A percentile compares a stretch with the other conserved stretches of the same genome.
These are phyloP conservation scores for Origma solitaria DNA, from an alignment of 2,113 vertebrate genomes.

Conservation along the genomic window DNA sequence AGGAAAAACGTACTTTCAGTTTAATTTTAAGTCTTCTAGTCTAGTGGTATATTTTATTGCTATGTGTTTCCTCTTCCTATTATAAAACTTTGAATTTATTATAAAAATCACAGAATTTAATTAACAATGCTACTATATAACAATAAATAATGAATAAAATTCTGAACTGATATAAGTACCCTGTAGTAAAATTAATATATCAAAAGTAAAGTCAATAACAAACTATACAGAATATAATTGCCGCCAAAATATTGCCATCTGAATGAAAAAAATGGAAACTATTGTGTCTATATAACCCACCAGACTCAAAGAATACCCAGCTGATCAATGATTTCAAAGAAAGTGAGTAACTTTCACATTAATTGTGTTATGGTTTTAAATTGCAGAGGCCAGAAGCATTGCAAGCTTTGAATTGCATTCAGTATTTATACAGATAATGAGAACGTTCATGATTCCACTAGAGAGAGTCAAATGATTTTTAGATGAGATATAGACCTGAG, in stretches of 20 bases:
- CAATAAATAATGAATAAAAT: not conserved
- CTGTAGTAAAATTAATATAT: not conserved
- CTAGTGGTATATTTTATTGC: not conserved
- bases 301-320: not conserved
- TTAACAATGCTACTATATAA: not conserved
- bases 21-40: not conserved
- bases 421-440: slow-evolving; percentile 2
- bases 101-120: not conserved
- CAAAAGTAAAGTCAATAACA: not conserved
- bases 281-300: not conserved
- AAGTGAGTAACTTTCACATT: not conserved
- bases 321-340: not conserved
- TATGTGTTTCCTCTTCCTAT: not conserved
- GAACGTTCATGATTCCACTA: not conserved
- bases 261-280: not conserved
- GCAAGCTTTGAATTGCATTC: not conserved
- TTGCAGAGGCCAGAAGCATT: not conserved
- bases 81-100: slow-evolving; percentile 11
- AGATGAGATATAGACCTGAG: not conserved
- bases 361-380: not conserved
- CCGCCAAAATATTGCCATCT: not conserved
- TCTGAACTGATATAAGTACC: not conserved
- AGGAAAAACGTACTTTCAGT: not conserved
- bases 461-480: not conserved
- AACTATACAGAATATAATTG: not conserved